A percentile compares a stretch with the other conserved stretches of the same genome.
Evolutionary conservation across 2,888 invertebrate species (phyloP).

Genomic region (Ceramica pisi): DNA sequence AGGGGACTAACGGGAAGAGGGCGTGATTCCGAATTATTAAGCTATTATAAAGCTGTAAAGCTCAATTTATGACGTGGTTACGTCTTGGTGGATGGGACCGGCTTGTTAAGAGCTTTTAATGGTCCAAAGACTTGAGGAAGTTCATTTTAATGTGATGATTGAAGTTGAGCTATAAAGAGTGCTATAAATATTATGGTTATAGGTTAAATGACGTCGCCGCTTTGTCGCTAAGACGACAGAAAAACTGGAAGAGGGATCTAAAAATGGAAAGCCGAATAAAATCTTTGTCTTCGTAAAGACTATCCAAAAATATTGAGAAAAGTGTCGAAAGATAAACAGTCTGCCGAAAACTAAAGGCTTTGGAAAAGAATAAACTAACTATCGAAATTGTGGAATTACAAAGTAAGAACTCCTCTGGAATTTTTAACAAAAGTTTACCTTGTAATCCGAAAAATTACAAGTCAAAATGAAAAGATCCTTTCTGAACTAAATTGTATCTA

Average conservation of each 20-base stretch:
- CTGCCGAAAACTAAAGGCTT: no score
- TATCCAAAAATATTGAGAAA: not conserved
- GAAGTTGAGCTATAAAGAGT: constrained; percentile 10
- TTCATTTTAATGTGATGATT: not conserved
- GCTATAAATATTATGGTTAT: not conserved
- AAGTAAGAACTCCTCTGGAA: no score
- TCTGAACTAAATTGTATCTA: no score
- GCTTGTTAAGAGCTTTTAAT: constrained; percentile 12
- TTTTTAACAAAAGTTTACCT: no score
- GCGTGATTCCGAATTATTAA: constrained; percentile 42
- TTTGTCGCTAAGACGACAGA: not conserved
- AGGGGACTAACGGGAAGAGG: constrained; percentile 28
- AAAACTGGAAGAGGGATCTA: not conserved
- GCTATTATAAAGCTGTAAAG: constrained; percentile 5
- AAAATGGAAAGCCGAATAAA: not conserved
- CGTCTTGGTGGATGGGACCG: not conserved
- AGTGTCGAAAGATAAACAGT: not conserved
- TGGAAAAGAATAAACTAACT: no score
- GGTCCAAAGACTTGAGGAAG: not conserved
- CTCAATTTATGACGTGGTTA: constrained; percentile 30
- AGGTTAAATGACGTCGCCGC: no score
- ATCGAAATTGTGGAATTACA: no score
- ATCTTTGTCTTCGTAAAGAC: not conserved
- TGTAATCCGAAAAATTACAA: no score
- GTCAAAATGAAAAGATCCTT: no score